These are phyloP conservation scores for Ophraella communa DNA, from an alignment of 2,888 invertebrate genomes.

Conservation along the genomic window DNA sequence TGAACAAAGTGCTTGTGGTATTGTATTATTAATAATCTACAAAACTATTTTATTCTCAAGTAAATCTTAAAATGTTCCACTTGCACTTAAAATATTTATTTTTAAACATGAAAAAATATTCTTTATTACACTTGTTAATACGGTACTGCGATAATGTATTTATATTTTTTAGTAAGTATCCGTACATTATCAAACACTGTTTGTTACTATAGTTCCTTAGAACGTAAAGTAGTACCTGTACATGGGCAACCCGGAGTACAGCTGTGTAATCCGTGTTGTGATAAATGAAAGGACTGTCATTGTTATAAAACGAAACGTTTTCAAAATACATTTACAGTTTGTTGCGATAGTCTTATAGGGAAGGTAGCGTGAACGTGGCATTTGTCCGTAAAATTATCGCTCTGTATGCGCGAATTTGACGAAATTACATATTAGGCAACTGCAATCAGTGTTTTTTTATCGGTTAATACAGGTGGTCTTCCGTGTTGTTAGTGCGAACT, in stretches of 20 bases:
- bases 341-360: background rate
- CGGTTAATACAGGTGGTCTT: conserved; percentile 9
- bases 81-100: background rate
- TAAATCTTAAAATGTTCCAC: background rate
- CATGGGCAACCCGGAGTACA: conserved; percentile 9
- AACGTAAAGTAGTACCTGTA: background rate
- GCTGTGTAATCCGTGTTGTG: background rate
- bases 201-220: background rate
- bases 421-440: conserved; percentile 5
- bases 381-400: conserved; percentile 1
- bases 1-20: background rate
- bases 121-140: background rate
- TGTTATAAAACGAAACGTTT: conserved; percentile 4
- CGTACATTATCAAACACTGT: no score
- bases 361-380: conserved; percentile 21
- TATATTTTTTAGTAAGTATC: no score
- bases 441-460: conserved; percentile 9
- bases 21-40: no score
- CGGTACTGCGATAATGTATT: no score
- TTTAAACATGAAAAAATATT: background rate
- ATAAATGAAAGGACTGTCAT: background rate
- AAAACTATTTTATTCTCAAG: no score
- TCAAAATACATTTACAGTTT: conserved; percentile 7
- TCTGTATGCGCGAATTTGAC: conserved; percentile 14
- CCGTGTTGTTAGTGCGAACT: background rate